Base-by-base conservation (phyloP, 2,888 invertebrate species). In the Rhopalosiphum nymphaeae region DNA sequence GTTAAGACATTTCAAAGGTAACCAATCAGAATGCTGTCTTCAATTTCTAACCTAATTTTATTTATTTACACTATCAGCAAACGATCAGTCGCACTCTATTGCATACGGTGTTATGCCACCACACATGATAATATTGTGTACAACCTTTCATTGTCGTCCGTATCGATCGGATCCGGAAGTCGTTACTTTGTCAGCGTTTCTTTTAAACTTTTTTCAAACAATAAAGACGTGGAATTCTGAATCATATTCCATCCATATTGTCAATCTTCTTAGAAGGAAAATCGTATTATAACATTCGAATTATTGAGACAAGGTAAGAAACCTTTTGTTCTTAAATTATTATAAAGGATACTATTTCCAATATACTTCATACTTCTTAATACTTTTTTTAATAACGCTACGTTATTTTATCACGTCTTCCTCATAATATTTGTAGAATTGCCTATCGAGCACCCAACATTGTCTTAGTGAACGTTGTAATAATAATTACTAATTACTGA, bases 11-110 rank as follows among this genome's bases (percentile, higher is more conserved):
- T 78, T 44, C 85, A 85, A 85, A 85, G 85, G 44, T 26, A 85
- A 29, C 85, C 85, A 85, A 85, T 85, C 85, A 44, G 44, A 85
- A 85, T 29, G 10, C 29, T 44, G 42, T 29, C 44, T 44, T 26
- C 85, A 26, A 85, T 13, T 11, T 85, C 85, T 85, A 85, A 44
- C 44, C 44, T 85, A 42, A 44, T 85, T 29, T 29, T 85, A 85
- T 85, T 85, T 44, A 11, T 85, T 85, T 85, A 44, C 44, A 3
- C 44, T 44, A 85, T 85, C 78, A 78, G 78, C 78, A 78, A 78
- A 78, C 78, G 78, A 78, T 78, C 85, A 85, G 11, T 85, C 85
- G 44, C 36, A 85, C 67, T 78, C 78, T 78, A 78, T 78, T 78
- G 67, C 67, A 67, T 67, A 67, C 67, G n/a, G 67, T 4, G 5